These are phyloP conservation scores for Sus scrofa DNA, from an alignment of 2,113 vertebrate species.

Conservation along the genomic window T2T-Sscrofa CM000818.6:94922001-94922500, in stretches of 20 bases:
- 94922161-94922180: background rate
- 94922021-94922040: background rate
- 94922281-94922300: background rate
- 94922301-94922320: slow-evolving; percentile 13
- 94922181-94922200: background rate
- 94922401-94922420: background rate
- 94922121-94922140: background rate
- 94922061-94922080: background rate
- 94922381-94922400: background rate
- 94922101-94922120: background rate
- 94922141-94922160: background rate
- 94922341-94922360: background rate
- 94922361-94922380: background rate
- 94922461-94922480: too few species aligned
- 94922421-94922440: too few species aligned
- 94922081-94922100: background rate
- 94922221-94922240: background rate
- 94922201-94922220: background rate
- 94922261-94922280: background rate
- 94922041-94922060: background rate
- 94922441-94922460: too few species aligned
- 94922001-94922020: too few species aligned
- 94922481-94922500: too few species aligned
- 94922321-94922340: background rate
- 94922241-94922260: background rate